phyloP scores from a whole-genome alignment of 2,797 vertebrate species.

The Sitta carolinensis region DNA sequence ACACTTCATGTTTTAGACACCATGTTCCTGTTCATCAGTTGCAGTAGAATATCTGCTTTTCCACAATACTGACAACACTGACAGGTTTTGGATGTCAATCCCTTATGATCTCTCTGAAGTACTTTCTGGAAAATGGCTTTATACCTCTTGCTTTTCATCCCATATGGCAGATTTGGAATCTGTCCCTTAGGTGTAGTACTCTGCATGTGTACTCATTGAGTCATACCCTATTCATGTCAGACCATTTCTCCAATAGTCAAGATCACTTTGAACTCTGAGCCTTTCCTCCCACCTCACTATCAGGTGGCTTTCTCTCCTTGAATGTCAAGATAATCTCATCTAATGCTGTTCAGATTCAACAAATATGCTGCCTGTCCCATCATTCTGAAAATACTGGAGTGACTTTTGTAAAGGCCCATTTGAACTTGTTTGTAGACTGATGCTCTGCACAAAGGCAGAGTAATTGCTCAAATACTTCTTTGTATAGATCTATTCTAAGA shows the following conservation, averaged over 20 bases:
- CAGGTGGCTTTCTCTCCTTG: background rate
- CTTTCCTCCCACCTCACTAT: background rate
- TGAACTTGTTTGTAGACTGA: background rate
- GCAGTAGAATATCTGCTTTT: background rate
- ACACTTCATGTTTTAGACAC: background rate
- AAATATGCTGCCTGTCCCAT: background rate
- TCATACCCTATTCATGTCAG: background rate
- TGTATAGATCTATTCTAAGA: slow-evolving; percentile 43
- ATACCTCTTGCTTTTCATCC: background rate
- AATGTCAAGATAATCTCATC: slow-evolving; percentile 1
- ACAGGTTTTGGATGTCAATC: background rate
- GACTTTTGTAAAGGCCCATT: background rate
- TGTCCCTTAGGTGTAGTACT: background rate
- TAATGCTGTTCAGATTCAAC: background rate
- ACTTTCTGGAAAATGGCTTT: background rate
- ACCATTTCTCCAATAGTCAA: background rate
- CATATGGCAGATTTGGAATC: background rate
- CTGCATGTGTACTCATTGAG: background rate
- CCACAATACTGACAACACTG: background rate
- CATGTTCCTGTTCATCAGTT: background rate
- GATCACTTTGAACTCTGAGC: background rate
- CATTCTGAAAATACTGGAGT: background rate
- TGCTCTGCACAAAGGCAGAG: slow-evolving; percentile 27
- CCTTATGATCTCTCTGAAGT: background rate
- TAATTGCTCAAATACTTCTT: slow-evolving; percentile 43